Evolutionary conservation across 2,797 vertebrate genomes (phyloP), one percentile per base, ranked within the genome.

Genomic region (Psittacula derbiana): DNA sequence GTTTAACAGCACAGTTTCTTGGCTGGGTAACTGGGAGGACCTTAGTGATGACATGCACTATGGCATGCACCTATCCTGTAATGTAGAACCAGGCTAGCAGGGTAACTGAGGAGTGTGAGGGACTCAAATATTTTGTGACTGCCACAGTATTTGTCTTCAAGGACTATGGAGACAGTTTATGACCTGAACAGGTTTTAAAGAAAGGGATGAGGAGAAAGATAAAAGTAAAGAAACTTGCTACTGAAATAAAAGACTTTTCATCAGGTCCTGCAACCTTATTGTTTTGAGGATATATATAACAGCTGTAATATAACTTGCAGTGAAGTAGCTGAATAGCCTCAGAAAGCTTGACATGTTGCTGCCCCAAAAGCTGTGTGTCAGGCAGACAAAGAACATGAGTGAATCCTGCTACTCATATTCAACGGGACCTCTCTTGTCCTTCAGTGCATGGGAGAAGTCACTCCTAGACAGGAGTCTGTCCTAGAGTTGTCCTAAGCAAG

Each of bases 1-100:
- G 18, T 21, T 53, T 43, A 28, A 33, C 30, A n/a, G 49, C 23
- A 2, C 6, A 28, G 11, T 20, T 4, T 47, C 49, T 19, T 14
- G 4, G 23, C 13, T 38, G 13, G 41, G 8, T 36, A 55, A 18
- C 41, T 11, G 30, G 2, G 1, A 23, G 55, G 40, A 14, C 24
- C 25, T 25, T 7, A 33, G 25, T 2, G 8, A 55, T 31, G 30
- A 66, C 1, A 1, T 6, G 5, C 1, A 1, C 25, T 46, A 21
- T 41, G 33, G 36, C 21, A 41, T 7, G 30, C 49, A 50, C 38
- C 28, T 20, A 12, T 12, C 23, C 13, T 44, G 43, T 28, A 21
- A 57, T 4, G 18, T 27, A 49, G 36, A 49, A 43, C 15, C 41
- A 27, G 13, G 19, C 41, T 25, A 41, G 30, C 14, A n/a, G 36